A percentile compares a stretch with the other conserved stretches of the same genome.
Conservation (phyloP, 2,888 invertebrate genomes). For the Papilio protenor region DNA sequence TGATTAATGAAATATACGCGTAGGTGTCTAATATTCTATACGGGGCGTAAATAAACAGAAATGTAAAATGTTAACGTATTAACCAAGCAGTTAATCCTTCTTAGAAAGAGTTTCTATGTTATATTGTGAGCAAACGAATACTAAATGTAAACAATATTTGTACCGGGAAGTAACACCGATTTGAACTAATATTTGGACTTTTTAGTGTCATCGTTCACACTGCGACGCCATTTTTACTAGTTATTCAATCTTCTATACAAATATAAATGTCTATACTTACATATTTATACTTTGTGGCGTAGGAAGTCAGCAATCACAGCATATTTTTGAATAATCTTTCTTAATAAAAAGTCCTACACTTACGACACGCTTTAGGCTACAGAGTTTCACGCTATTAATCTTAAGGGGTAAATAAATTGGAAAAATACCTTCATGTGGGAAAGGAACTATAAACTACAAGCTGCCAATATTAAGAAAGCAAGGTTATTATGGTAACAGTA, state of each 20-base stretch:
- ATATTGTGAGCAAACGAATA: conserved; percentile 6
- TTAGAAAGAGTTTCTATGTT: background rate
- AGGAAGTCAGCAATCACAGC: too few relatives aligned
- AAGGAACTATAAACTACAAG: too few relatives aligned
- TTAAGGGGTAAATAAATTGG: too few relatives aligned
- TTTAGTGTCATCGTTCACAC: conserved; percentile 3
- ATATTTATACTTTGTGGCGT: too few relatives aligned
- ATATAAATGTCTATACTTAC: background rate
- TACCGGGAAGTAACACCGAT: conserved; percentile 9
- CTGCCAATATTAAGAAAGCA: too few relatives aligned
- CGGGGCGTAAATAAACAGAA: conserved; percentile 70
- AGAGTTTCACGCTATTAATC: too few relatives aligned
- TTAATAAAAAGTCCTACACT: too few relatives aligned
- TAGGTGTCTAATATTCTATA: conserved; percentile 61
- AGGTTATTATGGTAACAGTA: too few relatives aligned
- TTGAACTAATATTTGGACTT: background rate
- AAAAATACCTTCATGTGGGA: too few relatives aligned
- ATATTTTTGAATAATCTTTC: too few relatives aligned
- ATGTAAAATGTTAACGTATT: conserved; percentile 60
- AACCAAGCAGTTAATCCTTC: conserved; percentile 25
- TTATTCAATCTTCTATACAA: background rate
- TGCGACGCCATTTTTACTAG: background rate
- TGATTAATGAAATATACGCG: conserved; percentile 77
- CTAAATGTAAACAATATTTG: background rate
- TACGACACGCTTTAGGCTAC: too few relatives aligned